Evolutionary conservation across 2,113 vertebrate species (phyloP).

Genomic region (Panurus biarmicus): DNA sequence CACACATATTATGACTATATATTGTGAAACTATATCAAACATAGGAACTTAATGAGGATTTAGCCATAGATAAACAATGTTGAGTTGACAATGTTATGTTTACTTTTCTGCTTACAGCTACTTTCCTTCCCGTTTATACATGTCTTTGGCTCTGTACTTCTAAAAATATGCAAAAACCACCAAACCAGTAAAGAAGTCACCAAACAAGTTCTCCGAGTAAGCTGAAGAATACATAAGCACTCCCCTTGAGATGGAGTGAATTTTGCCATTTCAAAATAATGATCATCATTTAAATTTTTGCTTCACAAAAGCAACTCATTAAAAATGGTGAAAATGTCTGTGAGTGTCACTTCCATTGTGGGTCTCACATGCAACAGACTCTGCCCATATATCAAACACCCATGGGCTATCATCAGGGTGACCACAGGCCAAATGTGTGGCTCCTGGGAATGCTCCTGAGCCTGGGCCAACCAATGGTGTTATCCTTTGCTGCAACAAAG

Average conservation of each 20-base stretch:
- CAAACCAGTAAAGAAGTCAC: not conserved
- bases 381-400: not conserved
- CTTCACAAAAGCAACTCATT: not conserved
- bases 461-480: not conserved
- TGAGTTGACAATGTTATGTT: not conserved
- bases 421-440: not conserved
- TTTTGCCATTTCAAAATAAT: not conserved
- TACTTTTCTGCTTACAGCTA: not conserved
- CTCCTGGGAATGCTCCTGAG: not conserved
- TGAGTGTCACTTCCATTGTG: accelerated
- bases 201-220: not conserved
- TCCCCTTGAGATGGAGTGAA: not conserved
- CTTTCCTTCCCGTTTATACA: not conserved
- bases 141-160: not conserved
- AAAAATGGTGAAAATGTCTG: not conserved
- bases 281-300: not conserved
- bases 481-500: not conserved
- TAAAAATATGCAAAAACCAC: not conserved
- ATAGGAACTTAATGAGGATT: not conserved
- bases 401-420: not conserved
- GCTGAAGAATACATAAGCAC: not conserved
- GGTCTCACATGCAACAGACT: not conserved
- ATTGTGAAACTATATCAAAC: not conserved
- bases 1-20: not conserved
- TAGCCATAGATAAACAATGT: not conserved